phyloP scores from a whole-genome alignment of 2,113 vertebrate species.

The Holacanthus passer region DNA sequence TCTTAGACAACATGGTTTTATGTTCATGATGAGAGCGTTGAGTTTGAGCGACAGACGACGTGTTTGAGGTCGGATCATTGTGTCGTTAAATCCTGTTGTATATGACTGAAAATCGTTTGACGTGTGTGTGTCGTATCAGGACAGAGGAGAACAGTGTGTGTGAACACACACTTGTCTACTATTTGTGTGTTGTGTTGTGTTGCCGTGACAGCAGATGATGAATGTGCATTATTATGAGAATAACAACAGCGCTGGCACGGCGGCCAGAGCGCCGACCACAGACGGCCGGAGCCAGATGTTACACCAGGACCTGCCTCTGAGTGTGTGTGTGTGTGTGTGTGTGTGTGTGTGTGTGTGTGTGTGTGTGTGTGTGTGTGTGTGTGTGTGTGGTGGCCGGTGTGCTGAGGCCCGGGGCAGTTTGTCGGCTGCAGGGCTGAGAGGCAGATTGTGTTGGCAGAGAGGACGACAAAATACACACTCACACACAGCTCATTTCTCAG shows the following conservation, averaged over 20 bases:
- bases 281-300: constrained; percentile 82
- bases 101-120: not conserved
- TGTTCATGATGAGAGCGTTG: too few species aligned
- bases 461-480: constrained; percentile 34
- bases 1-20: too few species aligned
- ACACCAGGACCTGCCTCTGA: constrained; percentile 47
- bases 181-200: constrained; percentile 8
- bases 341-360: constrained; percentile 53
- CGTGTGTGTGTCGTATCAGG: not conserved
- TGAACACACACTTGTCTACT: constrained; percentile 4
- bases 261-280: constrained; percentile 57
- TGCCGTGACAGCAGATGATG: constrained; percentile 83
- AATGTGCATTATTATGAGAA: constrained; percentile 81
- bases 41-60: not conserved
- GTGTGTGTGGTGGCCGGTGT: constrained; percentile 46
- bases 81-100: not conserved
- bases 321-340: constrained; percentile 51
- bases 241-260: constrained; percentile 72
- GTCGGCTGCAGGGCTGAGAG: constrained; percentile 64
- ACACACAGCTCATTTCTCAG: constrained; percentile 39
- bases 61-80: not conserved
- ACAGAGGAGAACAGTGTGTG: not conserved
- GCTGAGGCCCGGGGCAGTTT: constrained; percentile 58
- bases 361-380: constrained; percentile 59
- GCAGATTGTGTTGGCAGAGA: constrained; percentile 77